A percentile compares a stretch with the other conserved stretches of the same genome.
phyloP scores from a whole-genome alignment of 2,113 vertebrate species.

The Triplophysa siluroides region DNA sequence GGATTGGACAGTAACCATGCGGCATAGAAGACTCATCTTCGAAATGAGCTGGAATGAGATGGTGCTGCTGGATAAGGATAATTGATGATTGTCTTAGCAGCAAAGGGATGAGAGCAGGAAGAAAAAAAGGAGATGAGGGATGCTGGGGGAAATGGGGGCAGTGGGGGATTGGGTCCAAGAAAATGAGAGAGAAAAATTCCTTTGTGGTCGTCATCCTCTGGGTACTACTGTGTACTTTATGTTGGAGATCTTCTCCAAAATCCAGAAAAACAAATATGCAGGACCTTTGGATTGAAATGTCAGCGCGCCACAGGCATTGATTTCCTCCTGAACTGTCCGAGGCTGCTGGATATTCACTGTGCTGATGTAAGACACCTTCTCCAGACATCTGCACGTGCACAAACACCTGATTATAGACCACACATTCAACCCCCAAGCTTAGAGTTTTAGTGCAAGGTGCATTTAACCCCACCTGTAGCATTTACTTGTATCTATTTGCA shows the following conservation, averaged over 20 bases:
- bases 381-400: not conserved
- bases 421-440: not conserved
- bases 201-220: conserved; percentile 71
- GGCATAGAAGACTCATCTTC: conserved; percentile 87
- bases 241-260: conserved; percentile 68
- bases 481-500: too few relatives aligned
- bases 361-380: conserved; percentile 41
- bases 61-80: conserved; percentile 88
- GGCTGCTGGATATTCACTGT: conserved; percentile 36
- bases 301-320: conserved; percentile 55
- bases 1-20: conserved; percentile 89
- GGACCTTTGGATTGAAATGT: conserved; percentile 65
- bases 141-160: conserved; percentile 63
- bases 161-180: conserved; percentile 54
- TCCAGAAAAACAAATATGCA: conserved; percentile 68
- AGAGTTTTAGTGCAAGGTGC: too few relatives aligned
- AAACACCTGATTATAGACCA: conserved; percentile 5
- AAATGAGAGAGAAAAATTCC: conserved; percentile 70
- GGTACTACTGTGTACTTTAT: conserved; percentile 64
- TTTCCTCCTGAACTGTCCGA: conserved; percentile 59
- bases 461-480: too few relatives aligned
- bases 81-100: conserved; percentile 94
- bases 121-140: conserved; percentile 64
- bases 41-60: conserved; percentile 92
- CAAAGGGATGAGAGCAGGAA: conserved; percentile 64